These are phyloP conservation scores for Falco novaeseelandiae DNA, from an alignment of 2,797 vertebrate species.

Conservation along the genomic window DNA sequence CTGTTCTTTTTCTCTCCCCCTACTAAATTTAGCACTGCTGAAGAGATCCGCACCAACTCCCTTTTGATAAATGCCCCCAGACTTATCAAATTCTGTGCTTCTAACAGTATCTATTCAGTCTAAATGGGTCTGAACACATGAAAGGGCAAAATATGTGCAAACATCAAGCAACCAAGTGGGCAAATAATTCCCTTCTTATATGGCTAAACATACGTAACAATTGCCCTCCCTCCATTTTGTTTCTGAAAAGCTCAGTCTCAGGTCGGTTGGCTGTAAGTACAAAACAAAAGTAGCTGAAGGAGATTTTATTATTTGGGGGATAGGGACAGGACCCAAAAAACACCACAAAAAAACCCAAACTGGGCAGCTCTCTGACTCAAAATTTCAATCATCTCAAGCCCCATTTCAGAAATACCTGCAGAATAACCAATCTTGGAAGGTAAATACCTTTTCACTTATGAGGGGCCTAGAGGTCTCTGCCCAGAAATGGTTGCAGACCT, in stretches of 20 bases:
- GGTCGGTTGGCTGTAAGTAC: background rate
- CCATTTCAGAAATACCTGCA: background rate
- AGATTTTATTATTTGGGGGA: background rate
- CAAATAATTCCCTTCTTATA: background rate
- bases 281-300: background rate
- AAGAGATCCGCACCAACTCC: background rate
- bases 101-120: background rate
- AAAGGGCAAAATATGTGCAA: background rate
- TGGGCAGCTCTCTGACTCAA: background rate
- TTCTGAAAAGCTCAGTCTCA: background rate
- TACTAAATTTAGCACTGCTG: background rate
- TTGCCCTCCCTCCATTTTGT: fast-evolving
- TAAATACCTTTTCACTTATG: background rate
- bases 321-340: background rate
- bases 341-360: background rate
- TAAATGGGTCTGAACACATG: background rate
- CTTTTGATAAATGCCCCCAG: background rate
- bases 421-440: background rate
- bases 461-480: background rate
- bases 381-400: background rate
- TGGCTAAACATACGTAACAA: background rate
- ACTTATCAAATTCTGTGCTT: background rate
- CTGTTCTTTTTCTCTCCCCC: background rate
- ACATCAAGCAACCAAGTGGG: background rate
- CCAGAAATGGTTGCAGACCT: background rate